phyloP scores from a whole-genome alignment of 2,797 vertebrate genomes.

The Catostomus latipinnis region DNA sequence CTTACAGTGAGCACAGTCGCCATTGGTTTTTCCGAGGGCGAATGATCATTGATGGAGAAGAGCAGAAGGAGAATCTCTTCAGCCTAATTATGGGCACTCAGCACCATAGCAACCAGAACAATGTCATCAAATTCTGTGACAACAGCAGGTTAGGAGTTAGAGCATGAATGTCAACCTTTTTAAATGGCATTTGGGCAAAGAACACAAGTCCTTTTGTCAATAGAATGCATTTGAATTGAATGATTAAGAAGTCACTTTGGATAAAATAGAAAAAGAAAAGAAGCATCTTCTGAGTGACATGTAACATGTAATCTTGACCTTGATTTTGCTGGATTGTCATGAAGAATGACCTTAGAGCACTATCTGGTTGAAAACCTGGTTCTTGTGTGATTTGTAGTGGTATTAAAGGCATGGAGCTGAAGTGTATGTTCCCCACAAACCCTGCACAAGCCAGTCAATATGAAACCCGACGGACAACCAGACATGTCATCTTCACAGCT shows the following conservation, averaged over 20 bases:
- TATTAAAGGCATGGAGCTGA: slow-evolving; percentile 82
- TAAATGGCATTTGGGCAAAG: background rate
- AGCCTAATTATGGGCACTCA: slow-evolving; percentile 91
- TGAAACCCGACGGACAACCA: slow-evolving; percentile 70
- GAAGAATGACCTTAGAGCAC: background rate
- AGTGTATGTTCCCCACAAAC: slow-evolving; percentile 80
- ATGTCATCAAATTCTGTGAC: slow-evolving; percentile 93
- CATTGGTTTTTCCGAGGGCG: slow-evolving; percentile 96
- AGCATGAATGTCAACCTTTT: background rate
- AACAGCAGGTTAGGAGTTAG: slow-evolving; percentile 87
- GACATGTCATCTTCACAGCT: slow-evolving; percentile 92
- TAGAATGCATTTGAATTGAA: too few relatives aligned
- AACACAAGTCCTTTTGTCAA: too few relatives aligned
- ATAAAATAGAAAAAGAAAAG: too few relatives aligned
- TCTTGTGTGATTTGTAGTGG: slow-evolving; percentile 74
- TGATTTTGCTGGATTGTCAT: background rate
- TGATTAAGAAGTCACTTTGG: too few relatives aligned
- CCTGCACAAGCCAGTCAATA: slow-evolving; percentile 80
- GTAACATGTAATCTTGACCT: background rate
- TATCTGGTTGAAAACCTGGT: slow-evolving; percentile 16
- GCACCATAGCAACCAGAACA: slow-evolving; percentile 88
- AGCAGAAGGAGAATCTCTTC: slow-evolving; percentile 83
- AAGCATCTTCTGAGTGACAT: background rate
- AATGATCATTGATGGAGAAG: slow-evolving; percentile 81
- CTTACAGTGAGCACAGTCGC: slow-evolving; percentile 89